Evolutionary conservation across 2,888 invertebrate species (phyloP), one percentile per base, ranked within the genome.

Genomic region (Galerucella calmariensis): DNA sequence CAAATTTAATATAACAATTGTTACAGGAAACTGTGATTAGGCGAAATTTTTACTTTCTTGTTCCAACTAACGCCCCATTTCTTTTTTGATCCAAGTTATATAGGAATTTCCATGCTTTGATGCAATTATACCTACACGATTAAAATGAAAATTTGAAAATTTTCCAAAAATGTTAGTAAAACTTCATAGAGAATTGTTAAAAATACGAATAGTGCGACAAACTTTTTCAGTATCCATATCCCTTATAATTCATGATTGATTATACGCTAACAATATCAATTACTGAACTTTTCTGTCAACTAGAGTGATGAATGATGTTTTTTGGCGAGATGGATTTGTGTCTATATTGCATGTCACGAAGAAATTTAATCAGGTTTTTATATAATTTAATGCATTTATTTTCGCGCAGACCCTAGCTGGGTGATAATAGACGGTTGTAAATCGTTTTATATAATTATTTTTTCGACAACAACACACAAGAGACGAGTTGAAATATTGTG

Each of bases 181-280:
- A 41, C 9, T 41, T 41, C 6, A 41, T 41, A 41, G 35, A 41
- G 8, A 41, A 41, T 41, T 41, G 35, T 8, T 48, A 2, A 65
- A 66, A 27, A 66, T 27, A 16, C 9, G 66, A 27, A 27, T 66
- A 66, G 65, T 66, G n/a, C 27, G 6, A 66, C 27, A 59, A 59
- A 59, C 68, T 69, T 69, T 69, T 56, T 61, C 35, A 69, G 41
- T 51, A 27, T 62, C 35, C n/a, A 63, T 14, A 14, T 69, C 53
- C 62, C 69, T 48, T 53, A 67, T 51, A 65, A 70, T 70, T 70
- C 56, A 61, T 75, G 75, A 75, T 75, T 72, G 75, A 75, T 75
- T 65, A 63, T 69, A 20, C 51, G 75, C 53, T 24, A 75, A 75
- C 75, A 72, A 69, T 75, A 75, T 75, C 69, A 72, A 72, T 75